phyloP scores from a whole-genome alignment of 2,888 invertebrate species.

The Rhogogaster chlorosoma region DNA sequence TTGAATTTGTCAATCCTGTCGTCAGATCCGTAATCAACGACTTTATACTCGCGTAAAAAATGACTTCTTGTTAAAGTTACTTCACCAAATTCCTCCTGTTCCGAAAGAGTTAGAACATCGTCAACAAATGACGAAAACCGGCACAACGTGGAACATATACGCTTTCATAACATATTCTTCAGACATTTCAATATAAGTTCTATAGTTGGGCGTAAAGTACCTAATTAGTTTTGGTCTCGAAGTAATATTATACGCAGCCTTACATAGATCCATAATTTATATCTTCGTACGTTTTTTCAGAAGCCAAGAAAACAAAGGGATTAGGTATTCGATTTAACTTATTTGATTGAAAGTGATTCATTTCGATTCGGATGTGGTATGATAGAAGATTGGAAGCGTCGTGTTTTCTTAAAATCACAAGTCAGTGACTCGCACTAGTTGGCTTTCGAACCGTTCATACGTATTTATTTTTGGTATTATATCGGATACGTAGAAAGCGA shows the following conservation, averaged over 20 bases:
- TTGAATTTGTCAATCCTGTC: not conserved
- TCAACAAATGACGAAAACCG: not conserved
- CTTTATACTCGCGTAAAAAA: not conserved
- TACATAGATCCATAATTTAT: not conserved
- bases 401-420: too few species aligned
- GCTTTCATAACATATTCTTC: not conserved
- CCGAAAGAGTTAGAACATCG: not conserved
- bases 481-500: too few species aligned
- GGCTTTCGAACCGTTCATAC: too few species aligned
- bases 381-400: too few species aligned
- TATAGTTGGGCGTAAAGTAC: not conserved
- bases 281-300: too few species aligned
- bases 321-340: too few species aligned
- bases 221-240: not conserved
- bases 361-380: too few species aligned
- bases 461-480: too few species aligned
- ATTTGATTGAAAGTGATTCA: too few species aligned
- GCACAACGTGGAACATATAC: not conserved
- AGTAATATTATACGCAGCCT: not conserved
- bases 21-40: not conserved
- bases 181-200: not conserved
- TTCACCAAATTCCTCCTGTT: not conserved
- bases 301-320: too few species aligned
- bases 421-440: too few species aligned
- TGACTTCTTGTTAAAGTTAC: not conserved